phyloP scores from a whole-genome alignment of 2,113 vertebrate genomes.

The Chlorodrepanis virens region DNA sequence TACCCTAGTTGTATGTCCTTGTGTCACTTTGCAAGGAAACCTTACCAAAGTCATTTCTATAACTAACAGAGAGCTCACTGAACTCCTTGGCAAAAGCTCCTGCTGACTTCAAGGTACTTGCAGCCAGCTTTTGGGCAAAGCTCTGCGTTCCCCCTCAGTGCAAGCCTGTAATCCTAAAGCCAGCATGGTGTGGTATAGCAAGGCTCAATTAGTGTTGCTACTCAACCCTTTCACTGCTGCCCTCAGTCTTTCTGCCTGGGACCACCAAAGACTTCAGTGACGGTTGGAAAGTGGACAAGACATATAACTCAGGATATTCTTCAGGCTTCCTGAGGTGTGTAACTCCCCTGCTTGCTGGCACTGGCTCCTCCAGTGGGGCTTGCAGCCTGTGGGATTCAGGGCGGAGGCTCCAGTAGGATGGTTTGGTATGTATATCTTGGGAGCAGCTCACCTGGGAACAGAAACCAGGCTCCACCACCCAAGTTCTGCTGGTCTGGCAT shows the following conservation, averaged over 20 bases:
- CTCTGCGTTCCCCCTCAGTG: neutral
- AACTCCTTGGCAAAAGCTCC: neutral
- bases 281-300: neutral
- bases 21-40: slow-evolving; percentile 18
- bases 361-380: neutral
- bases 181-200: neutral
- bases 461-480: neutral
- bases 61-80: neutral
- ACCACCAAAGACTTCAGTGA: neutral
- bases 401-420: neutral
- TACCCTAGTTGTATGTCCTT: slow-evolving; percentile 45
- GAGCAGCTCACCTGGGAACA: neutral
- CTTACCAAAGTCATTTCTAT: slow-evolving; percentile 10
- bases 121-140: neutral
- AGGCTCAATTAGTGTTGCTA: neutral
- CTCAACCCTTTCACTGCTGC: neutral
- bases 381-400: neutral
- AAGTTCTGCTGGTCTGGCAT: neutral
- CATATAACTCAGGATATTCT: neutral
- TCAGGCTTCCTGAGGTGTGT: neutral
- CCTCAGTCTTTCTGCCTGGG: neutral
- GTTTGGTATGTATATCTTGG: neutral
- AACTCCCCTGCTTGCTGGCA: neutral
- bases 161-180: neutral
- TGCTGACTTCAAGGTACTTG: neutral